Evolutionary conservation across 2,113 vertebrate genomes (phyloP), one percentile per base, ranked within the genome.

Genomic region (Cyprinodon variegatus): DNA sequence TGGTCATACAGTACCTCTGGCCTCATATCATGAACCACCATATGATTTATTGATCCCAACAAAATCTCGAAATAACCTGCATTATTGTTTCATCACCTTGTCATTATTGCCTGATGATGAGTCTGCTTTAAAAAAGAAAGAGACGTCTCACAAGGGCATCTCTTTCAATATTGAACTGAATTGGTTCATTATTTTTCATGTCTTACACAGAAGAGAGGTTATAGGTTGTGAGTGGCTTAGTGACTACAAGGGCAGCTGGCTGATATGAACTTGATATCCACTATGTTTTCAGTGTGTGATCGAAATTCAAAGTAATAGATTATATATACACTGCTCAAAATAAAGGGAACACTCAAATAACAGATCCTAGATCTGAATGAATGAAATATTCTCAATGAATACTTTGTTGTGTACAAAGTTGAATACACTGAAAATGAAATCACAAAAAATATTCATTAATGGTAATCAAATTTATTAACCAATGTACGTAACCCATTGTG

Each of bases 41-140:
- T 90, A 94, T 94, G 91, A 93, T 94, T 91, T 94, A 94, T 94
- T 93, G 94, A 94, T 93, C 84, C 69, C 74, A 77, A 82, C 74
- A 82, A 91, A 84, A 86, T 81, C 88, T 92, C 88, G 90, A 88
- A 90, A 92, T 90, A 93, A 93, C 90, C 92, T 74, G 85, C 89
- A 87, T 84, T 88, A 93, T 91, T 90, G 90, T 91, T 91, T 93
- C 91, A 92, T 91, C 91, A 86, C 86, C 79, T 84, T 90, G 87
- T 90, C 92, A 91, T 93, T 92, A 94, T 86, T 88, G 77, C 76
- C 81, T 79, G n/a, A 63, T 93, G 85, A 94, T 93, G 89, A 90
- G 89, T 65, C 29, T n/a, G 78, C 74, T 40, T 48, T 61, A 41
- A 80, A 86, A 74, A 90, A 91, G 88, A 88, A 83, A 10, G 70